Evolutionary conservation across 1,140 invertebrate genomes (phyloP), one percentile per base, ranked within the genome.

Genomic region (Leptoteleia sp.): DNA sequence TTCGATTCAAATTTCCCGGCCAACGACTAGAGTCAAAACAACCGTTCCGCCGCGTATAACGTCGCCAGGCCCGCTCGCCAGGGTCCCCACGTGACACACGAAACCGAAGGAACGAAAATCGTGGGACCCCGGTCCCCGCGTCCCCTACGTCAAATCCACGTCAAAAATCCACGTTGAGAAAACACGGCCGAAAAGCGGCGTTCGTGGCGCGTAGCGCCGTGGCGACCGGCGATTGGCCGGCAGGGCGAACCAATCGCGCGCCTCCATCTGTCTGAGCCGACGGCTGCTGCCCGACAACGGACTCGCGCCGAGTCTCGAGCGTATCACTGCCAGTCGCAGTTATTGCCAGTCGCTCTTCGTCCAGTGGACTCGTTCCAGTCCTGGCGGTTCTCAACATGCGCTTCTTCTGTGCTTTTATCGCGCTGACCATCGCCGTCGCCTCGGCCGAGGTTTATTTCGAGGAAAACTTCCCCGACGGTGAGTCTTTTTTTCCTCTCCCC

Each of bases 391-490:
- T 85, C 78, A 90, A 90, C 89, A 91, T 92, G 91, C 90, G 90
- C 81, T 87, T 81, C 67, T 76, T 90, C 70, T 85, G 89, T 85
- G 84, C 86, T 82, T 85, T 91, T 82, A 88, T 90, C 82, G 83
- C 92, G 76, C 83, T 92, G 85, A 86, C 88, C 81, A 82, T 91
- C 77, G 33, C 82, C 37, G 89, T 82, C 7, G 72, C 68, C 15
- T 16, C 45, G 54, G 90, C 89, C 19, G 92, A 94, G 75, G 90
- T 94, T 42, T 93, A 90, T 86, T 91, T 93, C 67, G 92, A 95
- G 78, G 94, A 95, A 84, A 94, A 93, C 76, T 95, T 95, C 86
- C 82, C 81, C n/a, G 94, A 94, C 87, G 93, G 94, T 94, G 90
- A 93, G 92, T 42, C 27, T 37, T 31, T 47, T 40, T 31, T 55